Evolutionary conservation across 1,140 invertebrate genomes (phyloP).

Genomic region (Capitella teleta): DNA sequence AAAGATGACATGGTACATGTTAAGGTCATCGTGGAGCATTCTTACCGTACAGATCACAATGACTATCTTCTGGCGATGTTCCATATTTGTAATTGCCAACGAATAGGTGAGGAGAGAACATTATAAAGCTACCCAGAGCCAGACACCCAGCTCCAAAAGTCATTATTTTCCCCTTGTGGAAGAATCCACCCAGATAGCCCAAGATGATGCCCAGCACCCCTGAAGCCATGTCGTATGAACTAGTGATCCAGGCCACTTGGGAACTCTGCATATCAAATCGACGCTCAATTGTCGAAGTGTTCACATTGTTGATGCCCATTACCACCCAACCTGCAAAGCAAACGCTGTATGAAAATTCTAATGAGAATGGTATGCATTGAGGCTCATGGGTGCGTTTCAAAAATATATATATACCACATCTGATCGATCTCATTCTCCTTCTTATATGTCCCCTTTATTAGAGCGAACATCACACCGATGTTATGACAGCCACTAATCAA

Average conservation of each 20-base stretch:
- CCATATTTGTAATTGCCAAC: too few species aligned
- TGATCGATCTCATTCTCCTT: too few species aligned
- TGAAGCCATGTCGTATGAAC: background rate
- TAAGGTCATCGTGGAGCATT: too few species aligned
- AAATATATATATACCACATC: too few species aligned
- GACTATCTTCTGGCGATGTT: too few species aligned
- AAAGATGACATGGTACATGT: too few species aligned
- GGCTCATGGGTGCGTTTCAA: too few species aligned
- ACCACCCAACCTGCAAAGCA: background rate
- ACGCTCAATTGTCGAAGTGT: background rate
- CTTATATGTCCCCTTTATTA: too few species aligned
- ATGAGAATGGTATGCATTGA: background rate
- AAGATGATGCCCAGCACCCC: background rate
- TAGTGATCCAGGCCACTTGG: background rate
- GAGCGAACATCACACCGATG: too few species aligned
- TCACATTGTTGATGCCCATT: background rate
- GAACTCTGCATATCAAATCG: background rate
- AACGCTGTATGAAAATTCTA: background rate
- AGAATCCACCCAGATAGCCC: background rate
- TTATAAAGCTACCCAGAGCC: background rate
- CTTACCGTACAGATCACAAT: too few species aligned
- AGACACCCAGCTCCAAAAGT: background rate
- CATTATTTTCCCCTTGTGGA: background rate
- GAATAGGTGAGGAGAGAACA: background rate
- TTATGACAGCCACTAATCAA: too few species aligned